These are phyloP conservation scores for Kryptolebias ocellatus DNA, from an alignment of 2,797 vertebrate genomes.

Conservation along the genomic window DNA sequence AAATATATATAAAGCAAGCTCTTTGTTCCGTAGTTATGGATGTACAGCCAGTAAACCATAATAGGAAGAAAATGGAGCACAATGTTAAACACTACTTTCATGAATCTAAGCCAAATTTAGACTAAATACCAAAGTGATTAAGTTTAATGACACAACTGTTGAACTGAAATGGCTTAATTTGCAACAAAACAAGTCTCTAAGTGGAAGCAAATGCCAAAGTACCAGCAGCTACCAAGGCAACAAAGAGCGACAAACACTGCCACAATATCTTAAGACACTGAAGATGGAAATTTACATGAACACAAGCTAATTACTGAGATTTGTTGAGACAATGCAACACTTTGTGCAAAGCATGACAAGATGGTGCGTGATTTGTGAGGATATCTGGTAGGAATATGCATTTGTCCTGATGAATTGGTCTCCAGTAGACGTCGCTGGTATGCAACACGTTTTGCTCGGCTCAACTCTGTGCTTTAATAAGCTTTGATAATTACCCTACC, in stretches of 20 bases:
- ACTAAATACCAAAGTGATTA: slow-evolving; percentile 11
- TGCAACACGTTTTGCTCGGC: slow-evolving; percentile 20
- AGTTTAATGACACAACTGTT: slow-evolving; percentile 1
- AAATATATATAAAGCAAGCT: not conserved
- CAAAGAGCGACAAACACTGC: slow-evolving; percentile 26
- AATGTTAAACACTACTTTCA: not conserved
- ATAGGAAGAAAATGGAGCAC: slow-evolving; percentile 3
- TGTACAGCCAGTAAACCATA: not conserved
- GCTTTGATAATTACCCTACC: slow-evolving; percentile 65
- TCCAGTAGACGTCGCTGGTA: slow-evolving; percentile 41
- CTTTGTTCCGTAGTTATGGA: not conserved
- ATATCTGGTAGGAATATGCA: slow-evolving; percentile 29
- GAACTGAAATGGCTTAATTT: slow-evolving; percentile 19
- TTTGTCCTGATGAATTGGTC: slow-evolving; percentile 58
- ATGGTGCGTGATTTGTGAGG: slow-evolving; percentile 27
- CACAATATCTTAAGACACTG: slow-evolving; percentile 15
- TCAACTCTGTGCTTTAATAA: slow-evolving; percentile 49
- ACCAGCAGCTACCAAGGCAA: slow-evolving; percentile 35
- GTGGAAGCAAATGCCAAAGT: slow-evolving; percentile 31
- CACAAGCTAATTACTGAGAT: slow-evolving; percentile 24
- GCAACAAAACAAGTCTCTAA: slow-evolving; percentile 20
- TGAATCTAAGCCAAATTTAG: slow-evolving; percentile 3
- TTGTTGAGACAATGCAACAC: slow-evolving; percentile 10
- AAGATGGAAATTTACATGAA: slow-evolving; percentile 20
- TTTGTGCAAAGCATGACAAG: slow-evolving; percentile 26